Conservation (phyloP, 2,113 vertebrate species). For the Labeo rohita region DNA sequence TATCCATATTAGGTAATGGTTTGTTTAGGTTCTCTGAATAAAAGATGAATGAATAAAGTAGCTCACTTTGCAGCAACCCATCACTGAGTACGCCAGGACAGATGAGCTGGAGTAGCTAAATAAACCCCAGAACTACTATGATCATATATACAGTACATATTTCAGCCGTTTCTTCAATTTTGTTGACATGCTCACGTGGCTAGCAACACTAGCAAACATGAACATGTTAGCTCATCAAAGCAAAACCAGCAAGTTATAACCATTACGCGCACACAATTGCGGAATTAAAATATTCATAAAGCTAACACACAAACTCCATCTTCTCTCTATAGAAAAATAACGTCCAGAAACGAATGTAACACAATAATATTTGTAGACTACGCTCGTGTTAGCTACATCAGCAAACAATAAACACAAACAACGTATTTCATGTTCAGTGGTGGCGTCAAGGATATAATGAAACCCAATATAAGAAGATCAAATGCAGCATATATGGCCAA, state of each 20-base stretch:
- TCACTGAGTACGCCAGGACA: not conserved
- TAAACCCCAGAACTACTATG: not conserved
- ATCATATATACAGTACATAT: not conserved
- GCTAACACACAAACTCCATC: not conserved
- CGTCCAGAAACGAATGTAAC: not conserved
- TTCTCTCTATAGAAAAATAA: not conserved
- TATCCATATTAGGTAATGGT: not conserved
- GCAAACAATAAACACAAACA: not conserved
- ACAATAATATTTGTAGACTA: not conserved
- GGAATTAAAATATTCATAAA: too few species aligned
- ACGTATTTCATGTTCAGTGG: not conserved
- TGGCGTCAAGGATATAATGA: not conserved
- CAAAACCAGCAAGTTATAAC: not conserved
- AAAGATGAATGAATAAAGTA: not conserved
- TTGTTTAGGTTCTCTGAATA: constrained; percentile 3
- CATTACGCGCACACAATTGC: not conserved
- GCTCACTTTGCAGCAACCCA: not conserved
- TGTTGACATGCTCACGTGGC: constrained; percentile 32
- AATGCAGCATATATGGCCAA: not conserved
- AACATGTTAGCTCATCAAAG: not conserved
- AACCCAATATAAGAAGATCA: not conserved
- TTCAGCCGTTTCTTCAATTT: not conserved
- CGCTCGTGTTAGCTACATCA: constrained; percentile 1
- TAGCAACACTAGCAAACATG: not conserved
- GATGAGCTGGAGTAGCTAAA: not conserved